These are phyloP conservation scores for Genyomyrus donnyi DNA, from an alignment of 2,113 vertebrate species.

Conservation along the genomic window DNA sequence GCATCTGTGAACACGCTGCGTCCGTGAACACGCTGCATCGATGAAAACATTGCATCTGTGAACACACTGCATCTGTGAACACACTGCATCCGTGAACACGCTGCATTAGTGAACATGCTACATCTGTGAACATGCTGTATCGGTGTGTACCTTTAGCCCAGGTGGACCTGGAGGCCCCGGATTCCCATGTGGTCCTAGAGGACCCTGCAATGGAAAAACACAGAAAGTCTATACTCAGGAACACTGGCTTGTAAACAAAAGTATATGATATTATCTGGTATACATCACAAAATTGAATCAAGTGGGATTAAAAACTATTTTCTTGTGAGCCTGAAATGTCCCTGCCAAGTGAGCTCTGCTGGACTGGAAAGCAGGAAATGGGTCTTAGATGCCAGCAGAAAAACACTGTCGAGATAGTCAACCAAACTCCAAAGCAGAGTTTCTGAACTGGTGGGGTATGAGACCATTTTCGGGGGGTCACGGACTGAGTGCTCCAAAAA, in stretches of 20 bases:
- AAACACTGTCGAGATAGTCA: neutral
- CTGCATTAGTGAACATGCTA: no score
- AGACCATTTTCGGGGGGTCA: neutral
- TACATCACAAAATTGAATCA: slow-evolving; percentile 5
- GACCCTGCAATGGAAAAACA: slow-evolving; percentile 67
- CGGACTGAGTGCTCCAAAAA: neutral
- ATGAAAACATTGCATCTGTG: neutral
- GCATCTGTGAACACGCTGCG: neutral
- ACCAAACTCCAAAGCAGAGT: neutral
- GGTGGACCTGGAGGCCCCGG: slow-evolving; percentile 74
- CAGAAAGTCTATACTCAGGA: slow-evolving; percentile 12
- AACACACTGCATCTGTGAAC: no score
- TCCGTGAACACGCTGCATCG: neutral
- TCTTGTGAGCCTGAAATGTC: slow-evolving; percentile 2
- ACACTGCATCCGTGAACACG: no score
- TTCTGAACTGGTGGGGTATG: neutral
- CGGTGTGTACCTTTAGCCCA: slow-evolving; percentile 73
- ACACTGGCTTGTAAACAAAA: slow-evolving; percentile 24
- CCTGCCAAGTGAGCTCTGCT: neutral
- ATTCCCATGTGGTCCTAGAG: slow-evolving; percentile 81
- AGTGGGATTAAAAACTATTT: neutral
- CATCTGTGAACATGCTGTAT: neutral
- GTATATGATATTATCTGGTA: neutral
- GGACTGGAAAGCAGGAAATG: neutral
- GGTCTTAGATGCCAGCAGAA: neutral